Evolutionary conservation across 1,140 invertebrate genomes (phyloP), one percentile per base, ranked within the genome.

Genomic region (Campoletis sonorensis): DNA sequence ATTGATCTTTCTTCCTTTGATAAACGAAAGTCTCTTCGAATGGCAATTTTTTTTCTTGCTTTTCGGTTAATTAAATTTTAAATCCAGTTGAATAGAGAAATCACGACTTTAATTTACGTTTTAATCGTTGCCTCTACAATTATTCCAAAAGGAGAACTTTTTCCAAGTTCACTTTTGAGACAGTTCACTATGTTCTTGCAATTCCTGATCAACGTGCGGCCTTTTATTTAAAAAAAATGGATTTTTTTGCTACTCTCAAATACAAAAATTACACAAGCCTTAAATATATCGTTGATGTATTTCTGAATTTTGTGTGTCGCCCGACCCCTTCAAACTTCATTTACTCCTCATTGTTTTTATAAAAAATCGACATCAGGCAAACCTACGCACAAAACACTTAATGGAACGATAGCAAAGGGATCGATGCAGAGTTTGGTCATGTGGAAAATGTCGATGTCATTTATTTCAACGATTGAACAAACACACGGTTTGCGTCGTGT

Each of bases 381-480:
- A 70, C 30, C 10, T 30, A 33, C 67, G 26, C 4, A 16, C 16
- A 27, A 70, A 70, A 70, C 67, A 70, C 67, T 70, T 33, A 70
- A 70, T 16, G 67, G 26, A 15, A 16, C 30, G 8, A 16, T 70
- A 16, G 67, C 67, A 70, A 18, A 33, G 1, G 30, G 67, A 70
- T 70, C 67, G 67, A 70, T 2, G 30, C 67, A 33, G n/a, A 70
- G 30, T 15, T 33, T 70, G 67, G 67, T 70, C 27, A 33, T 33
- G 67, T n/a, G 67, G 67, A 70, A 70, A 27, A 33, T 70, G 27
- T 33, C 67, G 67, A 70, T 33, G 16, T 30, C 27, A 16, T 30
- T 70, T 70, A n/a, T 13, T 33, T 30, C 27, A 64, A 23, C 61
- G 61, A 33, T 70, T 70, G 27, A 70, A 70, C 67, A 70, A 70